Conservation (phyloP, 64 coral and sea anemone genomes). For the Hydrozoanthus tunicans region DNA sequence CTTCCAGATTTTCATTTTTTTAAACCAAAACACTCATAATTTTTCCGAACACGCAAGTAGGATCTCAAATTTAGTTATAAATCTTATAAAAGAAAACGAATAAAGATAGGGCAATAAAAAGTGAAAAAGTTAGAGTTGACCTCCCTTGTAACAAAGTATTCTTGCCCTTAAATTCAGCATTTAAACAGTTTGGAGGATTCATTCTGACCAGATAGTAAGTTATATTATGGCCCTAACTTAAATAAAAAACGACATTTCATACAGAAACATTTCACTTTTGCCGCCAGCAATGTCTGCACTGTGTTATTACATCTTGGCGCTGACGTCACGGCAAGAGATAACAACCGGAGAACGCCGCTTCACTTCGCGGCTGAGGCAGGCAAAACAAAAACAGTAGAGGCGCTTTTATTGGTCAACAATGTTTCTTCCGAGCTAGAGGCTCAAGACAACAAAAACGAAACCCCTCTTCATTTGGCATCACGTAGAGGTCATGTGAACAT, state of each 20-base stretch:
- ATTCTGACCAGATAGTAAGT: too few relatives aligned
- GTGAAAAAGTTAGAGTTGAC: too few relatives aligned
- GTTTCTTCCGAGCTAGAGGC: constrained; percentile 34
- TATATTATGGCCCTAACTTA: neutral
- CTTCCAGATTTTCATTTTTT: too few relatives aligned
- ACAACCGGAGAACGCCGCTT: constrained; percentile 11
- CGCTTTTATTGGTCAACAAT: neutral
- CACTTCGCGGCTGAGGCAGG: constrained; percentile 26
- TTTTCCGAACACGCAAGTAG: too few relatives aligned
- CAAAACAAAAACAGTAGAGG: neutral
- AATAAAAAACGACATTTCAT: neutral
- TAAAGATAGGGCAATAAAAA: too few relatives aligned
- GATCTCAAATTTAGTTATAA: too few relatives aligned
- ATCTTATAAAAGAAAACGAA: too few relatives aligned
- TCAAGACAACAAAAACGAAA: constrained; percentile 15
- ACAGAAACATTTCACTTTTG: neutral
- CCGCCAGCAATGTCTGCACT: constrained; percentile 32
- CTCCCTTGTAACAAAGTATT: too few relatives aligned
- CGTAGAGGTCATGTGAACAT: constrained; percentile 23
- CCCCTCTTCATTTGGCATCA: constrained; percentile 42
- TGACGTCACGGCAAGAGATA: constrained; percentile 21
- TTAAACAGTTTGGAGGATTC: too few relatives aligned
- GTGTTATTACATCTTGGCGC: constrained; percentile 31
- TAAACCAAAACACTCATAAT: too few relatives aligned
- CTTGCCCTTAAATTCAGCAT: too few relatives aligned